Base-by-base conservation (phyloP, 2,113 vertebrate genomes). In the Ondatra zibethicus region DNA sequence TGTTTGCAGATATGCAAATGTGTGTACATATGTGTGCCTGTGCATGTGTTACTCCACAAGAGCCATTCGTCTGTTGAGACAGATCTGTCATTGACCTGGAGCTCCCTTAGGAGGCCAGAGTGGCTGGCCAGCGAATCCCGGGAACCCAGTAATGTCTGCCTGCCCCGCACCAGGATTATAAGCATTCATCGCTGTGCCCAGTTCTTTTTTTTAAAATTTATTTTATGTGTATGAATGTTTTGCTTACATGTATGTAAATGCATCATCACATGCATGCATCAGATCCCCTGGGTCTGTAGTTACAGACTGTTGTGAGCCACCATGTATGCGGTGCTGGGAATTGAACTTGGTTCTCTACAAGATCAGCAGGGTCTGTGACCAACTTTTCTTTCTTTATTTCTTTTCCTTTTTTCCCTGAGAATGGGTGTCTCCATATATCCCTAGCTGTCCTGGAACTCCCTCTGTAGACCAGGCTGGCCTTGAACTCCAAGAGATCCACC, bases 321-420 rank as follows among this genome's bases (percentile, higher is more conserved):
- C 19, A 9, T 81, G 12, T 13, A 9, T 81, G 12, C 7, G 9
- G 11, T 81, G 78, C 52, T 81, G 52, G 52, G 52, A 42, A 23
- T 58, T 58, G 78, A 81, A 27, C 52, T 36, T 39, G 36, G 21
- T n/a, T 55, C 19, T n/a, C 31, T 55, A 11, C 8, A 80, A 80
- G 14, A 47, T 45, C 47, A 33, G 16, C 29, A 25, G 29, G 31
- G 7, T 31, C 50, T 36, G 33, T 81, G 50, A 55, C 50, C 77
- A 80, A 47, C 19, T 12, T 55, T 6, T 12, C 16, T 70, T 3
- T 7, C 14, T 9, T 2, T 0, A 1, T 70, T 6, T 0, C 12
- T 31, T 10, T 21, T 58, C 5, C 17, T 31, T 31, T 12, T 13
- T 12, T 33, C 36, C 36, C 36, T 1, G 6, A 70, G 68, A 72